Conservation (phyloP, 37 sponge, comb jelly and placozoan species). For the Theonella swinhoei region DNA sequence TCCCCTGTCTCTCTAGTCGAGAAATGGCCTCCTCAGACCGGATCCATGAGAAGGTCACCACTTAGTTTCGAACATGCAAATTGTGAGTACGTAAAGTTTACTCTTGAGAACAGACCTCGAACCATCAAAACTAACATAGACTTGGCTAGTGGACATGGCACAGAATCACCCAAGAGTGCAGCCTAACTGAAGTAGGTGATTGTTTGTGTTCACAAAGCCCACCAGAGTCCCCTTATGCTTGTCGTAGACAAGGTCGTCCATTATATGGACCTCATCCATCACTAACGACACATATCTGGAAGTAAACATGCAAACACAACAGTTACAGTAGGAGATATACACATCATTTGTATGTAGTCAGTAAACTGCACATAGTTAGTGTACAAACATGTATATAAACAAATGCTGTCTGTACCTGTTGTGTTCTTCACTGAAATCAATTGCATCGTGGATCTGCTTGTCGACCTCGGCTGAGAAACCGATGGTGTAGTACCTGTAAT, state of each 20-base stretch:
- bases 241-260: constrained; percentile 50
- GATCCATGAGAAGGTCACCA: constrained; percentile 30
- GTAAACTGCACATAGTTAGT: too few relatives aligned
- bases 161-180: constrained; percentile 2
- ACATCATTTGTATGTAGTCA: too few relatives aligned
- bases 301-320: too few relatives aligned
- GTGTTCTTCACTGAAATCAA: background rate
- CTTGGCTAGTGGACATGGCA: background rate
- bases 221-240: constrained; percentile 30
- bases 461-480: constrained; percentile 21
- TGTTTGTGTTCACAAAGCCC: constrained; percentile 47
- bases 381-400: too few relatives aligned
- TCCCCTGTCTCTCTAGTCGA: constrained; percentile 16
- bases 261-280: constrained; percentile 51
- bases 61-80: constrained; percentile 25
- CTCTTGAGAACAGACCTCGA: constrained; percentile 8
- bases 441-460: constrained; percentile 2
- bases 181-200: constrained; percentile 4
- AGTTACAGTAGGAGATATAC: too few relatives aligned
- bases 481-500: constrained; percentile 17
- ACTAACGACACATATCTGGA: constrained; percentile 29
- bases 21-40: constrained; percentile 29
- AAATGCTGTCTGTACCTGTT: too few relatives aligned
- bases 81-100: constrained; percentile 30
- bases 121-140: constrained; percentile 34